Conservation (phyloP, 2,113 vertebrate species). For the Megaceryle maxima region DNA sequence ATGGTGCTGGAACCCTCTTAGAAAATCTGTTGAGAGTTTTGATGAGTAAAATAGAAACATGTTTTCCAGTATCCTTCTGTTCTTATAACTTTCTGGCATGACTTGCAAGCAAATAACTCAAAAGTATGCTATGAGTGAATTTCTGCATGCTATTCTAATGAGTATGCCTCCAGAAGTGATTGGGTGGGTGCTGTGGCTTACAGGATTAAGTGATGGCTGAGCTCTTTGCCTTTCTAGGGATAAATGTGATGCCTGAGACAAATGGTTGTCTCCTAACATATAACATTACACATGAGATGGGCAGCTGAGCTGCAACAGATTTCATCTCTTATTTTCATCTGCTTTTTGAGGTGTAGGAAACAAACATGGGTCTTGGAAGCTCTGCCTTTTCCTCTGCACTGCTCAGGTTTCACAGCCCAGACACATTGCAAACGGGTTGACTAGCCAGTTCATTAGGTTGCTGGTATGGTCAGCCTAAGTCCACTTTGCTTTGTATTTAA, state of each 20-base stretch:
- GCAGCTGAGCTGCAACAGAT: not conserved
- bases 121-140: not conserved
- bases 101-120: not conserved
- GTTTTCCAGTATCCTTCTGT: constrained; percentile 13
- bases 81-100: not conserved
- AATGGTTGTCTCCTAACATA: not conserved
- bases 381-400: not conserved
- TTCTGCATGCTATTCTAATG: not conserved
- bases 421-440: not conserved
- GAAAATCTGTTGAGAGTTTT: constrained; percentile 11
- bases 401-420: not conserved
- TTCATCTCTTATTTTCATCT: not conserved
- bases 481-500: not conserved
- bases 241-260: not conserved
- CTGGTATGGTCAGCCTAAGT: not conserved
- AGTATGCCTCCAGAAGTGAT: not conserved
- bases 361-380: not conserved
- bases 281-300: not conserved
- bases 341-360: not conserved
- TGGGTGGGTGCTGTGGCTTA: not conserved
- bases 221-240: not conserved
- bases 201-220: not conserved
- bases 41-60: constrained; percentile 12
- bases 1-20: not conserved
- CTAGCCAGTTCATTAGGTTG: not conserved